A percentile compares a stretch with the other conserved stretches of the same genome.
phyloP scores from a whole-genome alignment of 2,113 vertebrate genomes.

The Eptatretus burgeri region DNA sequence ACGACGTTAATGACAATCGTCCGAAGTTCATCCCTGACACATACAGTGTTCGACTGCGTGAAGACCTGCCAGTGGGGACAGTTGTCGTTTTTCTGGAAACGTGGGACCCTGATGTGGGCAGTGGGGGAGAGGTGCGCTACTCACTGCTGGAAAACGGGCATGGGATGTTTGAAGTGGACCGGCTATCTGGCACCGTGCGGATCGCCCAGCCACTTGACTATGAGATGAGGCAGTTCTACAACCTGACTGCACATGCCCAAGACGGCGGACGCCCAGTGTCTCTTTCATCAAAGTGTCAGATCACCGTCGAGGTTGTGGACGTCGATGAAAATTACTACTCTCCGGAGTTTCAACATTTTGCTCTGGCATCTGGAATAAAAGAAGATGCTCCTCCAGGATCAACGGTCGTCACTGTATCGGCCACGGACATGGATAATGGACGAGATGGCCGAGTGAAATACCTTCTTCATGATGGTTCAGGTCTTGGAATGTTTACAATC shows the following conservation, averaged over 20 bases:
- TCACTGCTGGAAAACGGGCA: conserved; percentile 58
- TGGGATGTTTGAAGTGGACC: conserved; percentile 63
- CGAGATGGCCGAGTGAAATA: conserved; percentile 79
- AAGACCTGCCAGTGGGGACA: conserved; percentile 64
- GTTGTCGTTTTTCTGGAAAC: conserved; percentile 82
- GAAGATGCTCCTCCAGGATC: conserved; percentile 60
- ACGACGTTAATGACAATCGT: conserved; percentile 76
- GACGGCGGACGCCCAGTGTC: conserved; percentile 70
- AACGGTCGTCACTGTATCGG: conserved; percentile 48
- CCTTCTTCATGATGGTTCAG: conserved; percentile 67
- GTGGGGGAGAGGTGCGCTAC: conserved; percentile 66
- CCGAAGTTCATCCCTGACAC: conserved; percentile 55
- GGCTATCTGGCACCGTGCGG: conserved; percentile 48
- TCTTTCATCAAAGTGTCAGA: conserved; percentile 53
- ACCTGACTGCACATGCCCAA: conserved; percentile 62
- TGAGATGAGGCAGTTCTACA: conserved; percentile 79
- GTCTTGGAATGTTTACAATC: conserved; percentile 63
- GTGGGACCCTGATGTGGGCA: conserved; percentile 55
- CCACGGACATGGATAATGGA: conserved; percentile 47
- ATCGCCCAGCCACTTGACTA: conserved; percentile 65
- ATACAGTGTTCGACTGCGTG: conserved; percentile 47
- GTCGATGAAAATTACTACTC: conserved; percentile 80
- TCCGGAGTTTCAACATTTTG: conserved; percentile 63
- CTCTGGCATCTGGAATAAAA: conserved; percentile 40
- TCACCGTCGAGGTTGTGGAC: conserved; percentile 80